Evolutionary conservation across 2,113 vertebrate genomes (phyloP).

Genomic region (Phasianus colchicus): DNA sequence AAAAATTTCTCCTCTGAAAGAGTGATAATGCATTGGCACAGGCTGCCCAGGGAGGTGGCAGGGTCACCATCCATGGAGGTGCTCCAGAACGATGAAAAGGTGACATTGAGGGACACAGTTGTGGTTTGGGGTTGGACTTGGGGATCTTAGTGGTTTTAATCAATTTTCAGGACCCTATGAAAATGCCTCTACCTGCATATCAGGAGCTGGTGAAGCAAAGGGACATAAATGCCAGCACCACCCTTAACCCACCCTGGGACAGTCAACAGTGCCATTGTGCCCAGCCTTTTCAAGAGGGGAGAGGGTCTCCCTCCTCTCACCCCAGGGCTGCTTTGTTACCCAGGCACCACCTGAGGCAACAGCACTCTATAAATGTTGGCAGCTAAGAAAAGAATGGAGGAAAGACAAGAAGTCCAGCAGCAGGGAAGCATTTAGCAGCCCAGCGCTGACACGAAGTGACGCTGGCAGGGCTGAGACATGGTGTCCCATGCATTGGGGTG

Average conservation of each 20-base stretch:
- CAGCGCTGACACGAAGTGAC: rapidly evolving
- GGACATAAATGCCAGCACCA: background rate
- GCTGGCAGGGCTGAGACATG: rapidly evolving
- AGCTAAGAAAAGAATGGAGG: background rate
- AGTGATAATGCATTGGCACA: no score
- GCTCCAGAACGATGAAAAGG: no score
- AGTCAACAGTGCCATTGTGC: background rate
- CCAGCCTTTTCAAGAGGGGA: background rate
- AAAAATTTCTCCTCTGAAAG: no score
- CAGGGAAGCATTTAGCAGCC: background rate
- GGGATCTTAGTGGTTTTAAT: no score
- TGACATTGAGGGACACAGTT: no score
- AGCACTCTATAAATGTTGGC: background rate
- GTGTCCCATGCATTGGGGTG: background rate
- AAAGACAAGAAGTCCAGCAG: background rate
- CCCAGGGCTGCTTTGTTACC: background rate
- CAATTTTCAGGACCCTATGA: no score
- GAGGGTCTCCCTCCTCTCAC: background rate
- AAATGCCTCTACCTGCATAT: no score
- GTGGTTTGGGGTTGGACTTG: no score
- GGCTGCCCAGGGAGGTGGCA: no score
- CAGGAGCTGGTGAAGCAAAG: background rate
- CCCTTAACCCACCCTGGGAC: background rate
- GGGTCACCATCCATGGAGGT: no score
- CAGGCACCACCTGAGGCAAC: background rate